phyloP scores from a whole-genome alignment of 2,113 vertebrate genomes.

The Neotoma lepida region DNA sequence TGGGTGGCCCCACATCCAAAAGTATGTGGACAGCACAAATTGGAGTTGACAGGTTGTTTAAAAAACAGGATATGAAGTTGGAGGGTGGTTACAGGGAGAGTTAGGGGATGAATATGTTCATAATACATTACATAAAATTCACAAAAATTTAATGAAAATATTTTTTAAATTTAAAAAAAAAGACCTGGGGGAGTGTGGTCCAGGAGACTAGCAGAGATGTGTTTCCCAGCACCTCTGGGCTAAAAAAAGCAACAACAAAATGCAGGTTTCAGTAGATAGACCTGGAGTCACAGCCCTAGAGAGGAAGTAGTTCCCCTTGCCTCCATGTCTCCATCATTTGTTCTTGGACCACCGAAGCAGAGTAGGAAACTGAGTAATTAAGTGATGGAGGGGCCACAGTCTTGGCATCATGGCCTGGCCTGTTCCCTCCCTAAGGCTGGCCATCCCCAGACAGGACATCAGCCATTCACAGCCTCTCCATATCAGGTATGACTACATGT shows the following conservation, averaged over 20 bases:
- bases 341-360: background rate
- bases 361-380: background rate
- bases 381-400: accelerated
- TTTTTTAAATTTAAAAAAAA: background rate
- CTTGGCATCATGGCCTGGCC: too few species aligned
- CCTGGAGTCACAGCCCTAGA: background rate
- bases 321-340: background rate
- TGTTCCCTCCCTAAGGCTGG: too few species aligned
- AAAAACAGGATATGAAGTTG: background rate
- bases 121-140: background rate
- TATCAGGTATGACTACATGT: background rate
- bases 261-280: slow-evolving; percentile 42
- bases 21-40: background rate
- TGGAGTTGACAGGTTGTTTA: background rate
- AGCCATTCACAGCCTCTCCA: background rate
- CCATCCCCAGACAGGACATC: accelerated
- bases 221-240: background rate
- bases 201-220: background rate
- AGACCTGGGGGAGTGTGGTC: background rate
- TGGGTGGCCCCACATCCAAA: background rate
- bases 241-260: slow-evolving; percentile 48
- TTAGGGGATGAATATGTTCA: background rate
- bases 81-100: background rate
- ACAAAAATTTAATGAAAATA: background rate
- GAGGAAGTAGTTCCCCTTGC: background rate